Evolutionary conservation across 2,888 invertebrate species (phyloP).

Genomic region (Lymantria monacha): DNA sequence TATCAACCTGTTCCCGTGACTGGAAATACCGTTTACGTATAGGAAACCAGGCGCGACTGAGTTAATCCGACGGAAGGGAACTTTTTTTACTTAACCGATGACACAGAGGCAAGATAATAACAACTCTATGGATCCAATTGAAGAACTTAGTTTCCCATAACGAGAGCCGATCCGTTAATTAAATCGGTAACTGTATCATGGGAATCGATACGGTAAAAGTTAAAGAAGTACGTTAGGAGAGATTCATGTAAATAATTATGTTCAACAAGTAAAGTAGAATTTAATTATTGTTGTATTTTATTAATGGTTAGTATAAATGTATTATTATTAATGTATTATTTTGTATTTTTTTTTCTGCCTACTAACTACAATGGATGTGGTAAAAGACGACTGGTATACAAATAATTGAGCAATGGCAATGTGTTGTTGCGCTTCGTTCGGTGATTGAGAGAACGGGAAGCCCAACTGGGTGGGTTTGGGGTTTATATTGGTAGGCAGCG

Average conservation of each 20-base stretch:
- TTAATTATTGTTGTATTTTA: too few species aligned
- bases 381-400: too few species aligned
- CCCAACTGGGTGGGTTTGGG: too few species aligned
- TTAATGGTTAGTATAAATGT: too few species aligned
- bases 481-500: too few species aligned
- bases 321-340: too few species aligned
- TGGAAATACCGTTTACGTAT: not conserved
- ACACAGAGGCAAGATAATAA: conserved; percentile 1
- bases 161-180: conserved; percentile 3
- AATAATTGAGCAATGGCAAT: too few species aligned
- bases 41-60: not conserved
- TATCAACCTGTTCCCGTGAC: not conserved
- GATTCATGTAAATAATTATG: not conserved
- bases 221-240: not conserved
- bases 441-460: too few species aligned
- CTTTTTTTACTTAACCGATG: not conserved
- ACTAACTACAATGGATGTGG: too few species aligned
- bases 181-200: conserved; percentile 17
- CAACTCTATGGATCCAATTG: not conserved
- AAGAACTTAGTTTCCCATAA: conserved; percentile 8
- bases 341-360: too few species aligned
- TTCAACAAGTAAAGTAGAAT: too few species aligned
- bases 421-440: too few species aligned
- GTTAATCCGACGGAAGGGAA: not conserved
- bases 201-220: conserved; percentile 11